phyloP scores from a whole-genome alignment of 2,888 invertebrate genomes.

The Hermaeophaga mercurialis region DNA sequence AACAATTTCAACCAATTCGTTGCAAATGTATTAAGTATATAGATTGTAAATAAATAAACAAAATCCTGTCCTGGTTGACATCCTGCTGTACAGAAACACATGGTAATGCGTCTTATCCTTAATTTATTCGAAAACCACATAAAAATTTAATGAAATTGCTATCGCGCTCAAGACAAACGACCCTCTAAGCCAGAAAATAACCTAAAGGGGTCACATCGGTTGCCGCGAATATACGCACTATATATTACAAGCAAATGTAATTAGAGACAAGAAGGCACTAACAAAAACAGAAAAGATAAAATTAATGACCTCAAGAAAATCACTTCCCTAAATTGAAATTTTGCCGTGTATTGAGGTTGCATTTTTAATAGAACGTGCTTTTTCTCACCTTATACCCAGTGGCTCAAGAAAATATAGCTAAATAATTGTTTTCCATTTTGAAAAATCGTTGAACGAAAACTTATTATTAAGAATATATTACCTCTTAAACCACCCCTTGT shows the following conservation, averaged over 20 bases:
- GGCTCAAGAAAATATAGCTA: neutral
- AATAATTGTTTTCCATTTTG: too few species aligned
- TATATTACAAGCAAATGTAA: slow-evolving; percentile 26
- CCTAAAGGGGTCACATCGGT: slow-evolving; percentile 8
- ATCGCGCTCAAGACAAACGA: slow-evolving; percentile 1
- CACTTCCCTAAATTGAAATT: slow-evolving; percentile 36
- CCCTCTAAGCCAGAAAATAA: slow-evolving; percentile 8
- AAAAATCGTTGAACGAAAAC: too few species aligned
- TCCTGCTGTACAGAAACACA: neutral
- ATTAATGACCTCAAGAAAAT: slow-evolving; percentile 28
- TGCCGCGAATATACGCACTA: slow-evolving; percentile 17
- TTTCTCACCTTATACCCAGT: slow-evolving; percentile 21
- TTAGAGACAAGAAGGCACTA: slow-evolving; percentile 29
- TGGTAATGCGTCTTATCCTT: neutral
- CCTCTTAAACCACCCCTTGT: too few species aligned
- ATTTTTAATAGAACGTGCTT: slow-evolving; percentile 49
- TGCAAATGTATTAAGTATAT: too few species aligned
- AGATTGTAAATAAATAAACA: too few species aligned
- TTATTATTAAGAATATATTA: too few species aligned
- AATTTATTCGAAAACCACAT: neutral
- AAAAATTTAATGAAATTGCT: slow-evolving; percentile 17
- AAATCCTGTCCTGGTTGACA: too few species aligned
- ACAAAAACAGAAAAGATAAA: slow-evolving; percentile 27
- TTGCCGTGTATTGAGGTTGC: slow-evolving; percentile 36
- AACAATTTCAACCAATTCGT: too few species aligned